Evolutionary conservation across 1,140 invertebrate species (phyloP).

Genomic region (Acromyrmex heyeri): DNA sequence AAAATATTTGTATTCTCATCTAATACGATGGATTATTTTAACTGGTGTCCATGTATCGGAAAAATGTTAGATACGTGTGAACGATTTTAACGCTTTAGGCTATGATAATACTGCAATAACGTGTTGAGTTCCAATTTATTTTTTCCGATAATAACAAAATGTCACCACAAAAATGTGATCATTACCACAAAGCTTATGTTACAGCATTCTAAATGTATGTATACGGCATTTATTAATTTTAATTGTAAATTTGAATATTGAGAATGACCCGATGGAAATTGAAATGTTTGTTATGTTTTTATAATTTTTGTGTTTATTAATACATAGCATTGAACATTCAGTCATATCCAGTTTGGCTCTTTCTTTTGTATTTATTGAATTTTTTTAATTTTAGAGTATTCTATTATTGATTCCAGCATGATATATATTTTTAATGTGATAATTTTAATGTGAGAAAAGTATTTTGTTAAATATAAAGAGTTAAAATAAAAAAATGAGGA

Average conservation of each 20-base stretch:
- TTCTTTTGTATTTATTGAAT: too few relatives aligned
- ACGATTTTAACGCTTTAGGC: background rate
- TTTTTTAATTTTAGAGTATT: too few relatives aligned
- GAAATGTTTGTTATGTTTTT: too few relatives aligned
- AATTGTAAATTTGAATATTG: too few relatives aligned
- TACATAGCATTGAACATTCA: too few relatives aligned
- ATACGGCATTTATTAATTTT: too few relatives aligned
- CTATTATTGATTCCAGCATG: too few relatives aligned
- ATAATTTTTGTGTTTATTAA: too few relatives aligned
- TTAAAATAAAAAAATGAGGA: background rate
- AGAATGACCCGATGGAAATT: too few relatives aligned
- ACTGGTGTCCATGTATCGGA: background rate
- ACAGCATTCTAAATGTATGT: background rate
- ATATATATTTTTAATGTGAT: too few relatives aligned
- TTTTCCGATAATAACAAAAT: background rate
- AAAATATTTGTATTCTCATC: slow-evolving; percentile 1
- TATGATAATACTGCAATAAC: background rate
- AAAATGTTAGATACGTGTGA: slow-evolving; percentile 3
- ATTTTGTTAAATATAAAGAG: background rate
- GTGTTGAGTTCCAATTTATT: background rate
- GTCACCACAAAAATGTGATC: background rate
- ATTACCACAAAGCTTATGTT: slow-evolving; percentile 17
- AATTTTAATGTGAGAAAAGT: background rate
- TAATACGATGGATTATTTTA: slow-evolving; percentile 24
- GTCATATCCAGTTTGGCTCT: too few relatives aligned